Evolutionary conservation across 64 coral and sea anemone species (phyloP).

Genomic region (Acropora yongei): DNA sequence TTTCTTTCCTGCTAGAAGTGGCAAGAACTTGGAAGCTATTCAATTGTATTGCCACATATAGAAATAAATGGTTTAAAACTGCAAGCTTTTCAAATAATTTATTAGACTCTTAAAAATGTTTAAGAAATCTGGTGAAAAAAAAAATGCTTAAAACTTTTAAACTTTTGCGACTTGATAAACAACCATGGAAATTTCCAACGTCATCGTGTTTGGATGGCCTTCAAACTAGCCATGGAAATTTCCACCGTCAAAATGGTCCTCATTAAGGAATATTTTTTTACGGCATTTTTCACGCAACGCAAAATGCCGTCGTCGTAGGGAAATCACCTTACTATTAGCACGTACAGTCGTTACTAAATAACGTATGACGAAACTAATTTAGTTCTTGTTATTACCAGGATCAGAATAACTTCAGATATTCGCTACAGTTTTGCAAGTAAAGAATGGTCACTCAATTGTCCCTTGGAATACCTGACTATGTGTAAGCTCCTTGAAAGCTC

Average conservation of each 20-base stretch:
- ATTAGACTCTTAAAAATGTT: background rate
- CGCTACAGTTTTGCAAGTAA: background rate
- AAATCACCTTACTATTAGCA: conserved; percentile 1
- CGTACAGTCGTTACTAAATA: background rate
- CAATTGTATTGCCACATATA: background rate
- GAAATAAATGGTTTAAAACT: background rate
- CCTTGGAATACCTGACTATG: background rate
- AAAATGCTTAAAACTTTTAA: background rate
- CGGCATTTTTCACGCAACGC: background rate
- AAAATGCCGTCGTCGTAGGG: background rate
- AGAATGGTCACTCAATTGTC: background rate
- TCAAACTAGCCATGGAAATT: background rate
- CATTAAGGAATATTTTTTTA: background rate
- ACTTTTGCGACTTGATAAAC: background rate
- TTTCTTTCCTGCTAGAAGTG: background rate
- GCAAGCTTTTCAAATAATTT: background rate
- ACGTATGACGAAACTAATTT: background rate
- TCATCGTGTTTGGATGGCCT: conserved; percentile 1
- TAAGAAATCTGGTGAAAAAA: background rate
- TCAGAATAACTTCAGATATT: background rate
- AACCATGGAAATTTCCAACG: background rate
- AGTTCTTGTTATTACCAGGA: background rate
- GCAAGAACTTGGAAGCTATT: background rate
- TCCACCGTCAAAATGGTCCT: background rate
- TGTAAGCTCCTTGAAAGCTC: background rate